Base-by-base conservation (phyloP, 2,797 vertebrate species). In the Anguilla obscura region DNA sequence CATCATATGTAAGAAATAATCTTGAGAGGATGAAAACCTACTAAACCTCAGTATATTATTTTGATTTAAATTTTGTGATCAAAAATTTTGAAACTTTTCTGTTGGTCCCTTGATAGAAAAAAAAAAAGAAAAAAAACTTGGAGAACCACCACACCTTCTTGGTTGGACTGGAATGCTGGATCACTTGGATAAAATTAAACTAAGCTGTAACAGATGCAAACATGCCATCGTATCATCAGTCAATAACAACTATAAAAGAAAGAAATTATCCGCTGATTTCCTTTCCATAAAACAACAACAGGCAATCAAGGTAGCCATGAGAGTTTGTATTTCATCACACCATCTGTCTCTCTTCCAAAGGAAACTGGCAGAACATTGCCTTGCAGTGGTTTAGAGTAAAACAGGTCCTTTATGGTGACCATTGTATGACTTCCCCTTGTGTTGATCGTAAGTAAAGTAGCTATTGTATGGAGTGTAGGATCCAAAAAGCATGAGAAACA, bases 281-380 rank as follows among this genome's bases (percentile, higher is more conserved):
- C 60, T 24, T 60, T 66, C 60, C 60, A 66, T 66, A 66, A 66
- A 66, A 66, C 21, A 66, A 66, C 24, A 66, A 66, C 60, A 66
- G 60, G 24, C 60, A 66, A 66, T n/a, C 24, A 10, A 71, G 27
- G 69, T 71, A 71, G 69, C 27, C 69, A 30, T 71, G n/a, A 71
- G 69, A 12, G n/a, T 69, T n/a, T n/a, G 63, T n/a, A n/a, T 33
- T 71, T 71, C 27, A 33, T 33, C 69, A 71, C 27, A 71, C 69
- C 69, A 71, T 71, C 69, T 71, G 69, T 71, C 69, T 71, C n/a
- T 71, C 69, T 27, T 71, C 69, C 69, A 71, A 71, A 71, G 69
- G 10, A 33, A 71, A 71, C 12, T 30, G 69, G n/a, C 69, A 71
- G 69, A 71, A 8, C 27, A 14, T 33, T 3, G 66, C 66, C 66